Evolutionary conservation across 1,140 invertebrate species (phyloP), one percentile per base, ranked within the genome.

Genomic region (Kradibia gibbosae): DNA sequence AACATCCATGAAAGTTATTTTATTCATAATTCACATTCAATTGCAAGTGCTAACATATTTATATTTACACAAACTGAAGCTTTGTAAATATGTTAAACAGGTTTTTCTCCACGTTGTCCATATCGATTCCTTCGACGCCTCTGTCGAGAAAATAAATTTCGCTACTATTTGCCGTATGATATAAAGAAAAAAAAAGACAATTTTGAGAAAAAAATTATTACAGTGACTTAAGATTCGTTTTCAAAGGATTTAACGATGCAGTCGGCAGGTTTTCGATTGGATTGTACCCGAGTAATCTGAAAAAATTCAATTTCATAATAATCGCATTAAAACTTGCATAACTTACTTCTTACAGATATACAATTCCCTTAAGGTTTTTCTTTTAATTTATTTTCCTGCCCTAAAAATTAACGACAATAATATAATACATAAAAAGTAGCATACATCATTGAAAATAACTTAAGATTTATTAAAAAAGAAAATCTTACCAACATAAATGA

Each of bases 101-200:
- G 57, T 91, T 86, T 67, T 93, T 92, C 53, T 94, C 88, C 0
- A 94, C 91, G 71, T 92, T 86, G 28, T 92, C 88, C 45, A 93
- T 91, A 10, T 92, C 89, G 71, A 95, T 94, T 31, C 92, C 92
- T 74, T 93, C 92, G 0, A 93, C 74, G 28, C 87, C 85, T 48
- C 92, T 93, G 80, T 62, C 87, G 88, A 84, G 80, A 50, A 81
- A 75, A 83, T 82, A 83, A 39, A 67, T 39, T 71, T 60, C 22
- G 34, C 53, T 15, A 39, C 48, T 28, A 77, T 74, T 76, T 45
- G 36, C 60, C 82, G 74, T 28, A 10, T 1, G 3, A 42, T 48
- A 34, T 11, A 57, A 53, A 57, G 15, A 55, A 55, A 74, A 42
- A 76, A 78, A 72, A 53, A 34, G 50, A 57, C n/a, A 70, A 81